A percentile compares a stretch with the other conserved stretches of the same genome.
These are phyloP conservation scores for Parascotia fuliginaria DNA, from an alignment of 2,888 invertebrate genomes.

Conservation along the genomic window DNA sequence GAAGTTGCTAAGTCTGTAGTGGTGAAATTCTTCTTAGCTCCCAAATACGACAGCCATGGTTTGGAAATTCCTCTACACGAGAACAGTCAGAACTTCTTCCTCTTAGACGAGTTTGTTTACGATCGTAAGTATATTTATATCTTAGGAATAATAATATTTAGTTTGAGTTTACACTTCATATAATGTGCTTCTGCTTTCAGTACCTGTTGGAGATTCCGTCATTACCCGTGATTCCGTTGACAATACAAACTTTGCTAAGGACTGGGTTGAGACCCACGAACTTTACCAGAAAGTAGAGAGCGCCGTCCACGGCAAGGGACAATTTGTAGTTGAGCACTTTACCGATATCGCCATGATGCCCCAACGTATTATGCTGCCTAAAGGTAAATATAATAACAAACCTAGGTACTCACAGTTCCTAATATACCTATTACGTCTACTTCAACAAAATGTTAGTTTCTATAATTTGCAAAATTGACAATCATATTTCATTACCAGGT, in stretches of 20 bases:
- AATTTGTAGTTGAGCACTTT: slow-evolving; percentile 74
- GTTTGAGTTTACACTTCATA: background rate
- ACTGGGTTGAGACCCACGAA: slow-evolving; percentile 75
- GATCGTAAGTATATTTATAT: slow-evolving; percentile 63
- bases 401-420: no score
- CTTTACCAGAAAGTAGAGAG: slow-evolving; percentile 77
- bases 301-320: slow-evolving; percentile 74
- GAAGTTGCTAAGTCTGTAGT: slow-evolving; percentile 80
- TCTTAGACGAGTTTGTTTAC: slow-evolving; percentile 84
- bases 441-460: no score
- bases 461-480: no score
- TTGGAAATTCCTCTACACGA: slow-evolving; percentile 80
- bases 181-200: slow-evolving; percentile 43
- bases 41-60: slow-evolving; percentile 87
- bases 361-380: slow-evolving; percentile 87
- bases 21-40: slow-evolving; percentile 89
- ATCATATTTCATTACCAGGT: slow-evolving; percentile 49
- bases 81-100: slow-evolving; percentile 85
- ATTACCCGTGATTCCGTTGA: slow-evolving; percentile 86
- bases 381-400: slow-evolving; percentile 64
- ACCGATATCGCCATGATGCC: slow-evolving; percentile 86
- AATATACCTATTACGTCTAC: no score
- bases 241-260: slow-evolving; percentile 83
- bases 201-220: slow-evolving; percentile 76
- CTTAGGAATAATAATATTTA: background rate